Base-by-base conservation (phyloP, 2,888 invertebrate genomes). In the Coleophora deauratella region DNA sequence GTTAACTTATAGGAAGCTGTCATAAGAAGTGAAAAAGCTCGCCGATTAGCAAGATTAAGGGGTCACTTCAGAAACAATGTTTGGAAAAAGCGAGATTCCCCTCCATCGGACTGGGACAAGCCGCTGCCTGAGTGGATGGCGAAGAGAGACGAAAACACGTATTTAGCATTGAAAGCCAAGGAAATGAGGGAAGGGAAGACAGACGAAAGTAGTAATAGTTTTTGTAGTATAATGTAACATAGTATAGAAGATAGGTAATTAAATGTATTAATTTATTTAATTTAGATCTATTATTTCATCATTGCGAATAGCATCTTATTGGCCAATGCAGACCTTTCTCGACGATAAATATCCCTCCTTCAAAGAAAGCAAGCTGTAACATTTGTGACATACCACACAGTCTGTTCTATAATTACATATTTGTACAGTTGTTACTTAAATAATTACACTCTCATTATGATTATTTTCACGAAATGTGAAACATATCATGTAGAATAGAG, bases 51-150 rank as follows among this genome's bases (percentile, higher is more conserved):
- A 35, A 86, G 97, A 49, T 66, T 96, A 39, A 66, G 71, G 42
- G 87, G 89, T 0, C 94, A 95, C 68, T 89, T 88, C 51, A 73
- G 65, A 39, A 97, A 97, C 71, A 86, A 92, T 64, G 87, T 91
- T 1, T 97, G 97, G 97, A 87, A 90, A 57, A 92, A 89, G 64
- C 79, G 97, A 34, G 86, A 85, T 6, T 59, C 79, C 30, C 96
- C 97, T 0, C 96, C 97, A 0, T 76, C 84, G 39, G 91, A 95
- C 68, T 97, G 97, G 97, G 88, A 90, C 47, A 88, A 88, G 48
- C 94, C 94, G 0, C 69, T 97, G 43, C 96, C 96, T 0, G 91
- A 92, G 6, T 91, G 91, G 89, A 79, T 95, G 70, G 70, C 69
- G 12, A 88, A 93, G 59, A 86, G 89, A 55, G 89, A 92, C 57